These are phyloP conservation scores for Clamator glandarius DNA, from an alignment of 2,797 vertebrate species.

Conservation along the genomic window DNA sequence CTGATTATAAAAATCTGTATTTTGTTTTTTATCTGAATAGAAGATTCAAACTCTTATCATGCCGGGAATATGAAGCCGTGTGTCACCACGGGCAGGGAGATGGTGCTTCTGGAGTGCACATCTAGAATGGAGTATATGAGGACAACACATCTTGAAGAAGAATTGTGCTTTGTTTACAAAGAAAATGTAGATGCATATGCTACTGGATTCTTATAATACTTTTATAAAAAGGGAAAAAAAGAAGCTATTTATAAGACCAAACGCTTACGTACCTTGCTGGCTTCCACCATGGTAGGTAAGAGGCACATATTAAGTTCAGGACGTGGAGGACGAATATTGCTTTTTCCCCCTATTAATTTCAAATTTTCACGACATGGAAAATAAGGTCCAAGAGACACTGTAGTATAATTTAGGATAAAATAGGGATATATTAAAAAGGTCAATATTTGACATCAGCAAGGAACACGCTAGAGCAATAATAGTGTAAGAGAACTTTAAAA, in stretches of 20 bases:
- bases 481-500: conserved; percentile 65
- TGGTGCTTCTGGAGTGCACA: conserved; percentile 65
- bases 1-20: not conserved
- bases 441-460: conserved; percentile 45
- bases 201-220: not conserved
- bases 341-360: conserved; percentile 98
- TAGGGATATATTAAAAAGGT: conserved; percentile 50
- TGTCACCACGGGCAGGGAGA: conserved; percentile 43
- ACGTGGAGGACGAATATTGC: conserved; percentile 95
- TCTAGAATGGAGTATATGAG: conserved; percentile 73
- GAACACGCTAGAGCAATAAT: conserved; percentile 56
- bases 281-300: conserved; percentile 98
- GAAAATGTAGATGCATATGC: not conserved
- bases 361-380: conserved; percentile 99
- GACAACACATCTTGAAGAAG: conserved; percentile 75
- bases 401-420: conserved; percentile 69
- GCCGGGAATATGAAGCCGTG: not conserved
- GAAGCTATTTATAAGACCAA: not conserved
- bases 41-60: not conserved
- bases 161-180: conserved; percentile 49
- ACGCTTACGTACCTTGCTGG: conserved; percentile 87
- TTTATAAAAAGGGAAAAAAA: conserved; percentile 1
- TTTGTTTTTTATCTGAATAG: not conserved
- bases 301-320: conserved; percentile 99
- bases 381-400: conserved; percentile 98